Percentiles rank a stretch among this genome's conserved stretches.
Evolutionary conservation across 1,140 invertebrate genomes (phyloP).

Genomic region (Trichogramma pretiosum): DNA sequence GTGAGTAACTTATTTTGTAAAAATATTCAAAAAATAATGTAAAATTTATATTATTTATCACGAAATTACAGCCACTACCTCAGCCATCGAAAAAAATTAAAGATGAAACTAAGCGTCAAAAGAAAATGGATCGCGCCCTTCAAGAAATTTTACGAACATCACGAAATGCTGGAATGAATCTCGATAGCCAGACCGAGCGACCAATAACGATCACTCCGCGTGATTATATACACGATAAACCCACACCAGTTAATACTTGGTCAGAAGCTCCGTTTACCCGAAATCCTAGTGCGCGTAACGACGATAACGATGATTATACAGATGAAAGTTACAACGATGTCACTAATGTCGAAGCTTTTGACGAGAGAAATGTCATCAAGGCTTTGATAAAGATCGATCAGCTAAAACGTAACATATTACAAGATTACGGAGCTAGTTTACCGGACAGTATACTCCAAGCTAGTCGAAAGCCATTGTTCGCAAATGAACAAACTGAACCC

Average conservation of each 20-base stretch:
- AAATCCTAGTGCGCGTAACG: too few relatives aligned
- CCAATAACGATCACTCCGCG: conserved; percentile 25
- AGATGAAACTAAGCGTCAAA: conserved; percentile 24
- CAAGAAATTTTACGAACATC: conserved; percentile 23
- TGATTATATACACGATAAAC: conserved; percentile 10
- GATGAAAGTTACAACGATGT: neutral
- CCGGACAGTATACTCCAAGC: conserved; percentile 34
- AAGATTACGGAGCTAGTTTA: conserved; percentile 34
- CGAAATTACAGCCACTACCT: conserved; percentile 18
- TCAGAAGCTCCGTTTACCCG: conserved; percentile 18
- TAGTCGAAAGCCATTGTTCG: conserved; percentile 29
- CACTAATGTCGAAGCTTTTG: conserved; percentile 7
- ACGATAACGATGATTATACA: too few relatives aligned
- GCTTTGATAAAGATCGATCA: conserved; percentile 35
- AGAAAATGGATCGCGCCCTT: conserved; percentile 30
- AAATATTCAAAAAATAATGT: neutral
- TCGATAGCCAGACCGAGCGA: conserved; percentile 21
- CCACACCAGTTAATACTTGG: conserved; percentile 17
- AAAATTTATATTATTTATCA: conserved; percentile 1
- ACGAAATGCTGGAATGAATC: neutral
- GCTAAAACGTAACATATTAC: conserved; percentile 30
- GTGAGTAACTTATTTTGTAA: conserved; percentile 21
- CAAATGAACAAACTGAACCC: too few relatives aligned
- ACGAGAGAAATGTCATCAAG: conserved; percentile 32
- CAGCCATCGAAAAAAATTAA: conserved; percentile 23